phyloP scores from a whole-genome alignment of 1,140 invertebrate genomes.

The Meteorus sp. region DNA sequence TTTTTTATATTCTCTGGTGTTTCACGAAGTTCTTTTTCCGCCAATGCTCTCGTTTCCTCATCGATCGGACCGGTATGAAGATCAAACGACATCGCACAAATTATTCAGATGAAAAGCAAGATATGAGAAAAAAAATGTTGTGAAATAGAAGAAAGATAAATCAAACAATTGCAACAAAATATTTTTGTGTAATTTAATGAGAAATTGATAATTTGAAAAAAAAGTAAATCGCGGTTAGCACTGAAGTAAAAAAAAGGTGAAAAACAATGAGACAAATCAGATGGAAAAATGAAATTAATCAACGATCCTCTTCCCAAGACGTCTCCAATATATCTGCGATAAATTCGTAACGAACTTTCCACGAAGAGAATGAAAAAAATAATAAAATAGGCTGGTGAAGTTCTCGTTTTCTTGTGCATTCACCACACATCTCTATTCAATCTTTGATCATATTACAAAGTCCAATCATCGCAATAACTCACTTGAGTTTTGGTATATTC shows the following conservation, averaged over 20 bases:
- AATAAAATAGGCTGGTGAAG: constrained; percentile 38
- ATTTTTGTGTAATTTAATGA: neutral
- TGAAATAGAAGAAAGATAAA: constrained; percentile 3
- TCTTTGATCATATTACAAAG: constrained; percentile 56
- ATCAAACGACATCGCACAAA: constrained; percentile 39
- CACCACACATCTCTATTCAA: constrained; percentile 45
- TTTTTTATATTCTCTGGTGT: constrained; percentile 66
- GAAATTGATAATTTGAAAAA: constrained; percentile 7
- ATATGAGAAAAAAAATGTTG: neutral
- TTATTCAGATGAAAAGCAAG: neutral
- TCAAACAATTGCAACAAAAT: neutral
- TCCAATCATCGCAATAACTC: constrained; percentile 45
- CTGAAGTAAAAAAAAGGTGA: neutral
- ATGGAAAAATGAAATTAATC: neutral
- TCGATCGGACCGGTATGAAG: constrained; percentile 36
- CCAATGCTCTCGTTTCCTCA: constrained; percentile 58
- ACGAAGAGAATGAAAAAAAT: too few species aligned
- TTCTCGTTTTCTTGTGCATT: too few species aligned
- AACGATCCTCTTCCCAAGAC: constrained; percentile 38
- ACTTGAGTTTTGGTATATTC: constrained; percentile 14
- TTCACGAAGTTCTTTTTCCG: constrained; percentile 69
- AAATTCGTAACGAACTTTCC: constrained; percentile 7
- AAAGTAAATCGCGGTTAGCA: neutral
- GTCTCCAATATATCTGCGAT: constrained; percentile 45
- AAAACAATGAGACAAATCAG: constrained; percentile 1